Conservation (phyloP, 2,888 invertebrate species). For the Myopa tessellatipennis region DNA sequence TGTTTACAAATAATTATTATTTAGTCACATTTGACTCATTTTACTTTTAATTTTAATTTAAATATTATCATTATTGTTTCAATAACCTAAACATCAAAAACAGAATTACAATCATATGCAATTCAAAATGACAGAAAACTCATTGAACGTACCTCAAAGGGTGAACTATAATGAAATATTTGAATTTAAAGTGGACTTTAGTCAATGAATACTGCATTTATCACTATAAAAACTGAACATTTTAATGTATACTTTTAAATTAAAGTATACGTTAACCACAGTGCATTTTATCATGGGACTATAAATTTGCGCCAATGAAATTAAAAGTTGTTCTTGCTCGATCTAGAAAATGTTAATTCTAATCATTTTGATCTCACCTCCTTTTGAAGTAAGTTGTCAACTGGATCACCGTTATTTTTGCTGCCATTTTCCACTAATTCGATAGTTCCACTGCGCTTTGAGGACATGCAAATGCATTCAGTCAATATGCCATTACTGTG, state of each 20-base stretch:
- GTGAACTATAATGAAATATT: neutral
- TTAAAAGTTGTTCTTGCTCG: too few relatives aligned
- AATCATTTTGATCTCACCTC: slow-evolving; percentile 9
- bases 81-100: too few relatives aligned
- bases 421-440: slow-evolving; percentile 22
- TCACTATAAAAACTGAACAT: neutral
- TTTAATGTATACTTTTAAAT: neutral
- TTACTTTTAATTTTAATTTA: too few relatives aligned
- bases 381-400: neutral
- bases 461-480: neutral
- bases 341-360: neutral
- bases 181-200: neutral
- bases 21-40: too few relatives aligned
- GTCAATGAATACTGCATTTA: neutral
- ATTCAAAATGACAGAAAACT: neutral
- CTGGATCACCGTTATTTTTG: neutral
- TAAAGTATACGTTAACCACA: neutral
- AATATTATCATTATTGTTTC: too few relatives aligned
- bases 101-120: neutral
- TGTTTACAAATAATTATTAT: too few relatives aligned
- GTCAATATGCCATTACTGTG: neutral
- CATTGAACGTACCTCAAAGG: neutral
- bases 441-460: neutral
- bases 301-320: neutral
- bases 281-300: neutral